phyloP scores from a whole-genome alignment of 1,140 invertebrate genomes.

The Pygmarrhopalites habei region DNA sequence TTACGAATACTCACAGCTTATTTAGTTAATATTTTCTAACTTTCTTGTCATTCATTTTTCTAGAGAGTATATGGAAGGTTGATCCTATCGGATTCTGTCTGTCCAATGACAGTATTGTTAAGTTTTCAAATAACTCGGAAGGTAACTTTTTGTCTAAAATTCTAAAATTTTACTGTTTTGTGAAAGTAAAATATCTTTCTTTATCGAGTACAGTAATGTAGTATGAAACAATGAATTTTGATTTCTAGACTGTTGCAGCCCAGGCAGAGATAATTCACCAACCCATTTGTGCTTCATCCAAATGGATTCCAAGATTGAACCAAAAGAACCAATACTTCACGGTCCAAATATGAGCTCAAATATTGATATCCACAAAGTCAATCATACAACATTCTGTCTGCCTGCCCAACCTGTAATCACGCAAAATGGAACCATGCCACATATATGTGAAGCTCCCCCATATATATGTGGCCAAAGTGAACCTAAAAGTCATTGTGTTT shows the following conservation, averaged over 20 bases:
- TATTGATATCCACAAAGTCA: neutral
- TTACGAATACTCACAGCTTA: too few species aligned
- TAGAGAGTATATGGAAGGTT: conserved; percentile 35
- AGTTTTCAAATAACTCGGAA: conserved; percentile 36
- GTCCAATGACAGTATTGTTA: conserved; percentile 22
- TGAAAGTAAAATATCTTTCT: neutral
- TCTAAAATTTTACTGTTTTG: neutral
- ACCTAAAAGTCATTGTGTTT: conserved; percentile 13
- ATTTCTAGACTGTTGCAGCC: conserved; percentile 34
- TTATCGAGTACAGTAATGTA: too few species aligned
- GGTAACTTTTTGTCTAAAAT: conserved; percentile 17
- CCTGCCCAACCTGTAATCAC: conserved; percentile 33
- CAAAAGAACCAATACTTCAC: conserved; percentile 1
- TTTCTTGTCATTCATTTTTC: too few species aligned
- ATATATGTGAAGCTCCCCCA: conserved; percentile 4
- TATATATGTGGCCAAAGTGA: conserved; percentile 9
- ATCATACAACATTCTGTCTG: conserved; percentile 29
- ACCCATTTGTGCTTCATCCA: conserved; percentile 38
- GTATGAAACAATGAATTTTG: neutral
- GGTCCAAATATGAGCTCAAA: conserved; percentile 18
- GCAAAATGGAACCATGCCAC: neutral
- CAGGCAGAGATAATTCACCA: conserved; percentile 31
- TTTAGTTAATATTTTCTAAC: too few species aligned
- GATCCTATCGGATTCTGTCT: conserved; percentile 36
- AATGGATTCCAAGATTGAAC: conserved; percentile 16